Evolutionary conservation across 2,888 invertebrate genomes (phyloP), one percentile per base, ranked within the genome.

Genomic region (Ethmia dodecea): DNA sequence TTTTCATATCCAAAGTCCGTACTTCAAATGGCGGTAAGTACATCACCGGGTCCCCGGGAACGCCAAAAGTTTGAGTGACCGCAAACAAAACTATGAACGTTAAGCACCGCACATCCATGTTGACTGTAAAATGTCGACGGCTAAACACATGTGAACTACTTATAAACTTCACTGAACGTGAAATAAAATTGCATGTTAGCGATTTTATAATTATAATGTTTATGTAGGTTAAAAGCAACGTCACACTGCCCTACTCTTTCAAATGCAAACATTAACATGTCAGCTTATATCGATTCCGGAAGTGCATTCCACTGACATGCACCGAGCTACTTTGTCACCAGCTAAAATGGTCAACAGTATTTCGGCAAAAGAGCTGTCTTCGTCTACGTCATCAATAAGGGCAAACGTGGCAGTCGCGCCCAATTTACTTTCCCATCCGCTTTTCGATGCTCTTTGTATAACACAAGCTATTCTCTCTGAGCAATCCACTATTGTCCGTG

Each of bases 241-340:
- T 33, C 35, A 33, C 34, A 24, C 31, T 61, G 72, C 52, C 60
- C 70, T 55, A 66, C 62, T 69, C 59, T 45, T 50, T 15, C n/a
- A 6, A 26, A 54, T 56, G 52, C 62, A 58, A 55, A 55, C 49
- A 8, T 8, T 22, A 22, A 26, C 5, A 53, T 60, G 71, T 81
- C 79, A 84, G 75, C 81, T 83, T 57, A 84, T 73, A 60, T 83
- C 73, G 49, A 75, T 63, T 49, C 81, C 84, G 52, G 79, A 74
- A 66, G 64, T 73, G 61, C 86, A 86, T 51, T 81, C 79, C 42
- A 84, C 53, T 53, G 79, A 67, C 80, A 84, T 81, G 62, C 86
- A 86, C 63, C 78, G 63, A 16, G 86, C 81, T 49, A 86, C 75
- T 57, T 79, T 72, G 53, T 80, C 74, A 46, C 80, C 79, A 11